Evolutionary conservation across 2,888 invertebrate genomes (phyloP).

Genomic region (Troilus luridus): DNA sequence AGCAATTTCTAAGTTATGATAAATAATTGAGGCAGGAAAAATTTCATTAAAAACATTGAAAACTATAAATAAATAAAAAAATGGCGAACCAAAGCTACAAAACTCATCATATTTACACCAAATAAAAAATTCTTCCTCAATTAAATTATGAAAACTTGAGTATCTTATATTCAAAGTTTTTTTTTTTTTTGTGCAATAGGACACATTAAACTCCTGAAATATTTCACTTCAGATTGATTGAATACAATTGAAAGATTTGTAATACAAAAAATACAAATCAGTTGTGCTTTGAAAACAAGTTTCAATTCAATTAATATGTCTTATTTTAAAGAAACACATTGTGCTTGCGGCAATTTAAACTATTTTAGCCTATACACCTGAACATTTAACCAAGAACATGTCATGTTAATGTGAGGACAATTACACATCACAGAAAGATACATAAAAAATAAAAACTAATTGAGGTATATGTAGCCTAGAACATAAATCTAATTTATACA

Average conservation of each 20-base stretch:
- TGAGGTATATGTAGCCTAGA: conserved; percentile 2
- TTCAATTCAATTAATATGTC: not conserved
- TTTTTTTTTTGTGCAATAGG: not conserved
- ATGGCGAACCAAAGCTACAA: not conserved
- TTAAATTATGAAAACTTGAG: not conserved
- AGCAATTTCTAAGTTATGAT: not conserved
- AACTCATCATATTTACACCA: not conserved
- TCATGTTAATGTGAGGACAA: not conserved
- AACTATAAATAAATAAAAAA: conserved; percentile 14
- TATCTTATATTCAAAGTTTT: conserved; percentile 1
- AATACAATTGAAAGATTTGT: not conserved
- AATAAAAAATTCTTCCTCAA: not conserved
- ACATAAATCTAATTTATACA: conserved; percentile 42
- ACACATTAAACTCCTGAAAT: not conserved
- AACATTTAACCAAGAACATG: not conserved
- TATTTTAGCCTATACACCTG: conserved; percentile 5
- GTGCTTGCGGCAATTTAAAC: not conserved
- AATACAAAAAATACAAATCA: not conserved
- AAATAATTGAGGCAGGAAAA: not conserved
- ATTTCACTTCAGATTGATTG: not conserved
- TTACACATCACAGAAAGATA: conserved; percentile 28
- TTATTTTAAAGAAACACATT: not conserved
- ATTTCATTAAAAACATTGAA: not conserved
- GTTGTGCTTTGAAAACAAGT: not conserved
- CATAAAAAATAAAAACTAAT: conserved; percentile 19